Base-by-base conservation (phyloP, 2,888 invertebrate genomes). In the Leptopilina syphax region DNA sequence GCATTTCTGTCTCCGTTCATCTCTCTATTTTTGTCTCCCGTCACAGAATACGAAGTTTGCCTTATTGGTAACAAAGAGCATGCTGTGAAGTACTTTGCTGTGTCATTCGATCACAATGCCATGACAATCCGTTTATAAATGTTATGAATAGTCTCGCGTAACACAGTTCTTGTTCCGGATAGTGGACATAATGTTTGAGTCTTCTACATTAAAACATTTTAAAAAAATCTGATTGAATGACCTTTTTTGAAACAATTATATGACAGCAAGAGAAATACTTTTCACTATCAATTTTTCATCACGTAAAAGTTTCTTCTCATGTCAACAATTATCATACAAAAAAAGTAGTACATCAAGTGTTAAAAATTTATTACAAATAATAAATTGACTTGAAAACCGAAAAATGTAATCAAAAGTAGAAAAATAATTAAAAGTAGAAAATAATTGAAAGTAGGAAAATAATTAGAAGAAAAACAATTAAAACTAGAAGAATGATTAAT, bases 131-230 rank as follows among this genome's bases (percentile, higher is more conserved):
- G 47, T 54, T 70, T 50, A 54, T 54, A 54, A 87, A 83, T 83
- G 85, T 84, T 84, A 80, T 83, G 86, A 88, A 87, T 85, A 85
- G 86, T 84, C 70, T 66, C 81, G 89, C 86, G 88, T 89, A 88
- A 87, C 87, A 85, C 85, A 85, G 86, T 83, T 80, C 27, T 82
- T 84, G 83, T 83, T 76, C 82, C 82, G 79, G 82, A 81, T 79
- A 81, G 83, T 83, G 84, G 86, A 78, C 85, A 50, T 50, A 82
- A 6, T 82, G 86, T 83, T 7, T 24, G 6, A 9, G 81, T 79
- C 83, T 84, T 85, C 85, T 78, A 87, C 86, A 27, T 24, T 12
- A 44, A 13, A 13, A 13, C 3, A 54, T 70, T 24, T 6, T 47
- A 24, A 6, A 44, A 6, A 44, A 44, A 27, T 27, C 27, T 27